Percentiles rank a stretch among this genome's conserved stretches.
phyloP scores from a whole-genome alignment of 2,113 vertebrate genomes.

The Alethe diademata region DNA sequence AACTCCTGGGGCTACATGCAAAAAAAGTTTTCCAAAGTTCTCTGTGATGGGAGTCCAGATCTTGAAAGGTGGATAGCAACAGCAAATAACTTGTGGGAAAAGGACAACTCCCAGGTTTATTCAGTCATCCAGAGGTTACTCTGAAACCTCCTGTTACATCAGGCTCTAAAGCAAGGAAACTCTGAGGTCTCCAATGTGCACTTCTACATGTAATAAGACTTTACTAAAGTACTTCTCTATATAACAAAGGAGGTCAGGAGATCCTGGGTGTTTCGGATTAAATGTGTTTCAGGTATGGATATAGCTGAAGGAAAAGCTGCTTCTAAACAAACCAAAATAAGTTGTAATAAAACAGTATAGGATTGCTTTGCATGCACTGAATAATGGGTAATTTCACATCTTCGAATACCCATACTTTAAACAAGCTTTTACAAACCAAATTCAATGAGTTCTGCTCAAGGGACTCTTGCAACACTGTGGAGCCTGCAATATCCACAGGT shows the following conservation, averaged over 20 bases:
- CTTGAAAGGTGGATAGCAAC: neutral
- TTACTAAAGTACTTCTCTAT: neutral
- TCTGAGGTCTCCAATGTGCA: neutral
- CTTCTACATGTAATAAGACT: neutral
- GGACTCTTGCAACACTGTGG: conserved; percentile 48
- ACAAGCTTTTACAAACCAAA: conserved; percentile 39
- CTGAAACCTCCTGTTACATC: neutral
- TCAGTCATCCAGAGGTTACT: neutral
- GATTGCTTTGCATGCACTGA: neutral
- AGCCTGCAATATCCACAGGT: conserved; percentile 48
- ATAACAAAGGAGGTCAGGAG: neutral
- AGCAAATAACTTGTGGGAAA: neutral
- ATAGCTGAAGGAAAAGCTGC: neutral
- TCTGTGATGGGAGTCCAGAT: neutral
- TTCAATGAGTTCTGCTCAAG: conserved; percentile 53
- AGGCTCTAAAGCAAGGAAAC: neutral
- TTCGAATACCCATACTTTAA: neutral
- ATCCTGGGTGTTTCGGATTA: neutral
- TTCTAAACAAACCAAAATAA: neutral
- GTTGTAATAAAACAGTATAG: neutral
- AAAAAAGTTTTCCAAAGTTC: neutral
- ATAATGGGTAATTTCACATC: conserved; percentile 52
- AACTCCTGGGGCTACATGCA: neutral
- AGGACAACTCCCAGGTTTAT: neutral
- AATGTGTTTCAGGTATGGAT: neutral